phyloP scores from a whole-genome alignment of 2,888 invertebrate species.

The Furcula furcula region DNA sequence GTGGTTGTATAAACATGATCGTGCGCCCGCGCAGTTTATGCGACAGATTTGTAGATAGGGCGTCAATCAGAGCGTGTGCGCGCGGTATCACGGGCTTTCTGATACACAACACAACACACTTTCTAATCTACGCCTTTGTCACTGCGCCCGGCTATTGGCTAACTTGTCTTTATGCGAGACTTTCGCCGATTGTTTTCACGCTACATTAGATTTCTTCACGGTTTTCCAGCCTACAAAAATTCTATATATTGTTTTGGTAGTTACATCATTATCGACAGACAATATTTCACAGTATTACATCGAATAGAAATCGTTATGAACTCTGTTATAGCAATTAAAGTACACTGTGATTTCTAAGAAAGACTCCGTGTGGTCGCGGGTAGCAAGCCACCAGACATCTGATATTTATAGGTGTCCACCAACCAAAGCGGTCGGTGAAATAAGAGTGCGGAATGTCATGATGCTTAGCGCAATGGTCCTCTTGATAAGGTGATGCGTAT shows the following conservation, averaged over 20 bases:
- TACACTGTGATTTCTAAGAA: conserved; percentile 65
- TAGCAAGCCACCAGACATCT: too few species aligned
- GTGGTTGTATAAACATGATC: conserved; percentile 16
- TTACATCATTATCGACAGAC: conserved; percentile 41
- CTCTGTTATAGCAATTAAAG: conserved; percentile 24
- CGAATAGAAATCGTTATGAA: not conserved
- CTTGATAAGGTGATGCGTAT: conserved; percentile 73
- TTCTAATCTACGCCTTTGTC: conserved; percentile 81
- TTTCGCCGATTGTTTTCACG: conserved; percentile 82
- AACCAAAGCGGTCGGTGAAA: conserved; percentile 55
- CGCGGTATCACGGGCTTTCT: conserved; percentile 70
- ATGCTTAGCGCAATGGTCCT: conserved; percentile 63
- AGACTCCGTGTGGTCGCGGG: too few species aligned
- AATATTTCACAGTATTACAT: not conserved
- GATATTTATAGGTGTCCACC: conserved; percentile 47
- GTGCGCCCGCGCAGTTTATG: conserved; percentile 23
- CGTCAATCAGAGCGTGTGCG: conserved; percentile 77
- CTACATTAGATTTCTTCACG: conserved; percentile 69
- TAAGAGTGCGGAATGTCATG: conserved; percentile 66
- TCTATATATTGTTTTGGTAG: conserved; percentile 44
- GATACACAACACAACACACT: conserved; percentile 76
- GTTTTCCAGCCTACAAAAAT: conserved; percentile 55
- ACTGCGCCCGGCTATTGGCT: conserved; percentile 71
- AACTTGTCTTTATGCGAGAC: conserved; percentile 68
- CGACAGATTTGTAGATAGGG: conserved; percentile 78